phyloP scores from a whole-genome alignment of 2,113 vertebrate genomes.

The Xenopus borealis region DNA sequence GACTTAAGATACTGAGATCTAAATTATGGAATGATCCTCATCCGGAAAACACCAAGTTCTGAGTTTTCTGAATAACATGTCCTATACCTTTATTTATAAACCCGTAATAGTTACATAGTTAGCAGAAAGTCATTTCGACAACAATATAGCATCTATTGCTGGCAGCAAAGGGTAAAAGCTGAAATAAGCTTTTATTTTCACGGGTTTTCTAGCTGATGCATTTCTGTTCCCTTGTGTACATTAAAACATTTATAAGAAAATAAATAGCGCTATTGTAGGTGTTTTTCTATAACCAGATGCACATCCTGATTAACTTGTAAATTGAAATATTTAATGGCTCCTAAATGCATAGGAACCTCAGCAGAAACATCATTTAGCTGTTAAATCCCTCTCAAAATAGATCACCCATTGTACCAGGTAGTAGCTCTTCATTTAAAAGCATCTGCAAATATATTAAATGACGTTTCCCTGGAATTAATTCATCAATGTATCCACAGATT shows the following conservation, averaged over 20 bases:
- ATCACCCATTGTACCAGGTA: neutral
- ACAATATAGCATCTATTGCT: too few relatives aligned
- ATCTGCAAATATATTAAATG: neutral
- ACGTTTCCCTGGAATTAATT: neutral
- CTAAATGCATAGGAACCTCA: neutral
- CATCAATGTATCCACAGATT: too few relatives aligned
- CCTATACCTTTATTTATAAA: too few relatives aligned
- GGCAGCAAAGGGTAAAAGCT: too few relatives aligned
- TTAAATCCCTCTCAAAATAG: neutral
- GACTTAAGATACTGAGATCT: too few relatives aligned
- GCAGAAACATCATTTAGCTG: slow-evolving; percentile 1
- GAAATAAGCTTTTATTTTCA: neutral
- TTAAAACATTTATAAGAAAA: neutral
- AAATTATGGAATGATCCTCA: too few relatives aligned
- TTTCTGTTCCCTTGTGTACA: neutral
- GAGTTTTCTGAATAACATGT: too few relatives aligned
- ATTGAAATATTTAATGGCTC: slow-evolving; percentile 10
- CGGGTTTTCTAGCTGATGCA: neutral
- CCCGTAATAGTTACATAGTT: too few relatives aligned
- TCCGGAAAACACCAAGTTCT: too few relatives aligned
- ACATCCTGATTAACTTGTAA: neutral
- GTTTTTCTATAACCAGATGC: neutral
- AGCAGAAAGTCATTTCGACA: too few relatives aligned
- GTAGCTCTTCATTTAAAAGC: neutral
- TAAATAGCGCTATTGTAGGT: neutral